phyloP scores from a whole-genome alignment of 1,140 invertebrate genomes.

The Eueides isabella region DNA sequence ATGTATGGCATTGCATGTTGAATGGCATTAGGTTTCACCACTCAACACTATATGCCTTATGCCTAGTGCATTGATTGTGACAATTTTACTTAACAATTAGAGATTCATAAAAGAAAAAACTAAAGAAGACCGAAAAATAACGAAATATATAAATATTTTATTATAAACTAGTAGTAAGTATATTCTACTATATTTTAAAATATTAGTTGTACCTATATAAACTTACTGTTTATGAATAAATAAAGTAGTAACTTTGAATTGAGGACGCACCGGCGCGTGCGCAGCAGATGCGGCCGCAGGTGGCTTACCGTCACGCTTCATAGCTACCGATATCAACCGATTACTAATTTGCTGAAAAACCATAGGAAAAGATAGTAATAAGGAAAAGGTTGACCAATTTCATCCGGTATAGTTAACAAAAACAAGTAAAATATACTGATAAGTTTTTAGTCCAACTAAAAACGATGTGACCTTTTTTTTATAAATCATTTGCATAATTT shows the following conservation, averaged over 20 bases:
- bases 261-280: conserved; percentile 31
- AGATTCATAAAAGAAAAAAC: no score
- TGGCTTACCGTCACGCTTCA: conserved; percentile 33
- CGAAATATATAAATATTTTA: no score
- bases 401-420: neutral
- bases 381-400: conserved; percentile 18
- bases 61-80: no score
- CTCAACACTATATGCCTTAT: no score
- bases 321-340: conserved; percentile 23
- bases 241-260: neutral
- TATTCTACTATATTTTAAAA: neutral
- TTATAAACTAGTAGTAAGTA: no score
- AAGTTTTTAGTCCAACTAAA: neutral
- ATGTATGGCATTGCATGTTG: no score
- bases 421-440: neutral
- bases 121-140: no score
- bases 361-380: conserved; percentile 14
- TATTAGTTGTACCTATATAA: neutral
- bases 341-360: conserved; percentile 28
- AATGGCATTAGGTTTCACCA: no score
- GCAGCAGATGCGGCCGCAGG: conserved; percentile 35
- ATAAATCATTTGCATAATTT: neutral
- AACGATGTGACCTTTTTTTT: neutral
- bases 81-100: no score
- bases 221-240: neutral